A percentile compares a stretch with the other conserved stretches of the same genome.
phyloP scores from a whole-genome alignment of 2,113 vertebrate species.

The Verasper variegatus region DNA sequence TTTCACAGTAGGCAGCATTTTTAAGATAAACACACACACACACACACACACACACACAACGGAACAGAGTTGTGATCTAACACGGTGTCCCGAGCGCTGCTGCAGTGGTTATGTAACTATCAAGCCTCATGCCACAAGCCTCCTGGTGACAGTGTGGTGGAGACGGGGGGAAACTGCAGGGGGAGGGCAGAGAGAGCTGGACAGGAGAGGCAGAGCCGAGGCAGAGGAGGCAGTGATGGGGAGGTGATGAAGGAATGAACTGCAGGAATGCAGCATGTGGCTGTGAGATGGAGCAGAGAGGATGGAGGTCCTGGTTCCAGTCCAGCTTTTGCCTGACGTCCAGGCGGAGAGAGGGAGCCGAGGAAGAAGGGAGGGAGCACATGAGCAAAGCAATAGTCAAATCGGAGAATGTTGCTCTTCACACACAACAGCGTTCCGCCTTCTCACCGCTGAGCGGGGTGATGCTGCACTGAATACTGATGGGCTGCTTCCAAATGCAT shows the following conservation, averaged over 20 bases:
- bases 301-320: constrained; percentile 36
- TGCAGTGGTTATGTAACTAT: constrained; percentile 80
- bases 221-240: constrained; percentile 55
- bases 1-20: not conserved
- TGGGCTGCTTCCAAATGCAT: constrained; percentile 47
- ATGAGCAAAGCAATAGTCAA: constrained; percentile 31
- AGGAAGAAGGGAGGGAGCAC: constrained; percentile 12
- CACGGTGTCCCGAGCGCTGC: constrained; percentile 57
- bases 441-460: constrained; percentile 45
- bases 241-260: constrained; percentile 54
- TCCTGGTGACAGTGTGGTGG: constrained; percentile 68
- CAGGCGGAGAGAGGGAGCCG: not conserved
- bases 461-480: constrained; percentile 72
- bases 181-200: constrained; percentile 37
- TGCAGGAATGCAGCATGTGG: constrained; percentile 37
- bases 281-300: constrained; percentile 44
- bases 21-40: constrained; percentile 7
- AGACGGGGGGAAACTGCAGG: constrained; percentile 25
- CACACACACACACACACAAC: constrained; percentile 1
- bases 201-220: constrained; percentile 38
- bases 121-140: constrained; percentile 71
- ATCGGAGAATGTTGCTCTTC: constrained; percentile 46
- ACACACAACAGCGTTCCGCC: constrained; percentile 44
- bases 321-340: constrained; percentile 47
- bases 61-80: constrained; percentile 52